phyloP scores from a whole-genome alignment of 2,113 vertebrate genomes.

The Phrynocephalus versicolor region DNA sequence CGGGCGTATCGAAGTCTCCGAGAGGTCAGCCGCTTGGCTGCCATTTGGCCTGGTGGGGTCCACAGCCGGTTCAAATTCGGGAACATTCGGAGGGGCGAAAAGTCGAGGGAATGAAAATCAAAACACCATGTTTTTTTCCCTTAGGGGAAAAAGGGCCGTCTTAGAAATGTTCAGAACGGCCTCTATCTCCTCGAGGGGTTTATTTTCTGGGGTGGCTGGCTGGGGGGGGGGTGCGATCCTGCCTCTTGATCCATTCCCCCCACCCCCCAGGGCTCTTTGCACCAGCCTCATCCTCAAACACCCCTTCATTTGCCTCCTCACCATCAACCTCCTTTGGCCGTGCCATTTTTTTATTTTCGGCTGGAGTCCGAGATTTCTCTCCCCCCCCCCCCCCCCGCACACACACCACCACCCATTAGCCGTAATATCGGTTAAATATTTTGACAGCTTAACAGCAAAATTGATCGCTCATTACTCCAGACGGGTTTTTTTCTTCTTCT shows the following conservation, averaged over 20 bases:
- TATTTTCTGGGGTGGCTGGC: too few species aligned
- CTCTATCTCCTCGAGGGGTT: not conserved
- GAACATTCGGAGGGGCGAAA: too few species aligned
- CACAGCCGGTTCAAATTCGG: too few species aligned
- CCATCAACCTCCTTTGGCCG: not conserved
- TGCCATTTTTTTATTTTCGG: slow-evolving; percentile 9
- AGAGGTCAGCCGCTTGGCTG: too few species aligned
- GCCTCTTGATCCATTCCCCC: not conserved
- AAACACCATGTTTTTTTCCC: not conserved
- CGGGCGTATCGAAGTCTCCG: too few species aligned
- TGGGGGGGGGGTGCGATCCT: not conserved
- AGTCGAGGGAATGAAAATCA: too few species aligned
- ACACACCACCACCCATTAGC: slow-evolving; percentile 19
- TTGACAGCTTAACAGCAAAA: slow-evolving; percentile 27
- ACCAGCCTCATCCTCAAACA: too few species aligned
- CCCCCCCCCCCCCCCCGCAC: too few species aligned
- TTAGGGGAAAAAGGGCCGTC: not conserved
- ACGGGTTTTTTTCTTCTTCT: slow-evolving; percentile 1
- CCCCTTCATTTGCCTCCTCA: not conserved
- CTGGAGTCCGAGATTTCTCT: not conserved
- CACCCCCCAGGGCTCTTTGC: too few species aligned
- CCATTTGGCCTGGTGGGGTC: too few species aligned
- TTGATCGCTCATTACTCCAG: slow-evolving; percentile 17
- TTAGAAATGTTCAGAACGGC: not conserved
- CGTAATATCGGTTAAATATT: slow-evolving; percentile 31